Evolutionary conservation across 2,113 vertebrate species (phyloP).

Genomic region (Notothenia rossii): DNA sequence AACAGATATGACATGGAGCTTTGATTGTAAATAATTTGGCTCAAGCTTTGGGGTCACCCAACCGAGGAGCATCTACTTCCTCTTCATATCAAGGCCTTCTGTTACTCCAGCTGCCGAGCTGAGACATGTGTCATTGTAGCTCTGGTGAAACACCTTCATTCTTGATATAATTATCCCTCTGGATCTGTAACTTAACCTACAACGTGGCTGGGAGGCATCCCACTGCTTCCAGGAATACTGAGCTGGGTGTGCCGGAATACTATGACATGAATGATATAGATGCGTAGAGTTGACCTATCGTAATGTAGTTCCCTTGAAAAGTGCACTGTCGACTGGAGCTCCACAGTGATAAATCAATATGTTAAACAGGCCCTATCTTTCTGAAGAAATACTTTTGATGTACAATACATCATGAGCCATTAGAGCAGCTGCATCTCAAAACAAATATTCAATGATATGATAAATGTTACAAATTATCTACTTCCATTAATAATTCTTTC

Average conservation of each 20-base stretch:
- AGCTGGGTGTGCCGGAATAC: constrained; percentile 47
- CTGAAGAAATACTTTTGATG: constrained; percentile 23
- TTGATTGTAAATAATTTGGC: constrained; percentile 88
- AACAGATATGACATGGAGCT: constrained; percentile 76
- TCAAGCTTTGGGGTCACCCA: constrained; percentile 78
- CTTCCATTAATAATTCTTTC: neutral
- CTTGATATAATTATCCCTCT: constrained; percentile 69
- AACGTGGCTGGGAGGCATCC: constrained; percentile 45
- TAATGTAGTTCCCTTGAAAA: constrained; percentile 73
- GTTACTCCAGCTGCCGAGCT: constrained; percentile 78
- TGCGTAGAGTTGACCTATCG: constrained; percentile 70
- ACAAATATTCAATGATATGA: constrained; percentile 1
- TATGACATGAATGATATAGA: constrained; percentile 73
- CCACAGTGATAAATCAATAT: constrained; percentile 69
- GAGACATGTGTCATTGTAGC: constrained; percentile 77
- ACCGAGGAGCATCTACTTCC: constrained; percentile 69
- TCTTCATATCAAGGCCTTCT: constrained; percentile 78
- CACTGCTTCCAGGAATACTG: constrained; percentile 72
- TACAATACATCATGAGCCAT: constrained; percentile 32
- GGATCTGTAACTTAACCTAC: constrained; percentile 72
- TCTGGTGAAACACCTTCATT: constrained; percentile 61
- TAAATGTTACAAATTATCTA: neutral
- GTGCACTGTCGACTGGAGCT: constrained; percentile 61
- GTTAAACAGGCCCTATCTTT: constrained; percentile 56
- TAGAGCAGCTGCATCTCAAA: constrained; percentile 9